Conservation (phyloP, 2,113 vertebrate species). For the Calyptomena viridis region DNA sequence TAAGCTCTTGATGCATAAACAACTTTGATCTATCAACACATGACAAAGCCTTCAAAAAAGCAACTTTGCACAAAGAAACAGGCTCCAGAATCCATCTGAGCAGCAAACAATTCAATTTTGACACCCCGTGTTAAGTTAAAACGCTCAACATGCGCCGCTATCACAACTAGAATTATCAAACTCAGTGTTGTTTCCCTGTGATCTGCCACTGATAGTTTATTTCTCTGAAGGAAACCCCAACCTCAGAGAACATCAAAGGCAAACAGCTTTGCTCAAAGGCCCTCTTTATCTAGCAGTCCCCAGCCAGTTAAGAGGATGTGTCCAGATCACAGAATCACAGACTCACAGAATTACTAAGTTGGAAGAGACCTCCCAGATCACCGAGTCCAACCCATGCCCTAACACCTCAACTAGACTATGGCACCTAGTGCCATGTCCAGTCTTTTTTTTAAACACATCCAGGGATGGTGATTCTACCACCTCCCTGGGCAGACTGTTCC, state of each 20-base stretch:
- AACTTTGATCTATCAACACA: not conserved
- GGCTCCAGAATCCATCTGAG: not conserved
- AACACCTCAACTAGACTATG: too few relatives aligned
- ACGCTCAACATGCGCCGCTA: rapidly evolving
- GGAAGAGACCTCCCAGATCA: too few relatives aligned
- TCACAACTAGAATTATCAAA: not conserved
- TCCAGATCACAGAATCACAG: too few relatives aligned
- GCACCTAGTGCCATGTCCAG: too few relatives aligned
- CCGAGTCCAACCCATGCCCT: too few relatives aligned
- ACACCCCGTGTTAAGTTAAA: not conserved
- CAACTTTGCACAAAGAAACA: not conserved
- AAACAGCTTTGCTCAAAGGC: not conserved
- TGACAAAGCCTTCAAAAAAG: not conserved
- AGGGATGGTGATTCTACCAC: too few relatives aligned
- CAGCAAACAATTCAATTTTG: not conserved
- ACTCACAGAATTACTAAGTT: too few relatives aligned
- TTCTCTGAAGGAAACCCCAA: not conserved
- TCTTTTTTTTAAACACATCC: too few relatives aligned
- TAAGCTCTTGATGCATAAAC: not conserved
- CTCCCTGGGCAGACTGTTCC: too few relatives aligned
- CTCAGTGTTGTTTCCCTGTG: not conserved
- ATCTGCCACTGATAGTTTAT: not conserved
- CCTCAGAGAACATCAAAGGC: not conserved
- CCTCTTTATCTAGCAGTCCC: not conserved
- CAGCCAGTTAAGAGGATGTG: not conserved